Percentiles rank a stretch among this genome's conserved stretches.
Conservation (phyloP, 2,888 invertebrate species). For the Eristalis tenax region DNA sequence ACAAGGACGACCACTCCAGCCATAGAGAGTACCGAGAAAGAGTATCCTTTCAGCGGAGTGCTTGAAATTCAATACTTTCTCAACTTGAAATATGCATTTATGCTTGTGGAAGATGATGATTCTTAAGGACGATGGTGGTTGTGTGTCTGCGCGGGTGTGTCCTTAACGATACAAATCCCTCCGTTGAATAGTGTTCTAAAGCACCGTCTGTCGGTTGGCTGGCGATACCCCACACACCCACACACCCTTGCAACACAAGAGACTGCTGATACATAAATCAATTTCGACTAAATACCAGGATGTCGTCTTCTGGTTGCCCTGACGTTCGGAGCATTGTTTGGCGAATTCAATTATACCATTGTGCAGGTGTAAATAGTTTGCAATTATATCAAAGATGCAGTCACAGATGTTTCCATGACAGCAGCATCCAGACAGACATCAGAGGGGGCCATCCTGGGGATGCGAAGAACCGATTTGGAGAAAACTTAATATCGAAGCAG, state of each 20-base stretch:
- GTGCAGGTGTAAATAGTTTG: slow-evolving; percentile 55
- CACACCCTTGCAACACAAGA: not conserved
- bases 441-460: not conserved
- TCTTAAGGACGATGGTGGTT: not conserved
- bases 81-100: slow-evolving; percentile 52
- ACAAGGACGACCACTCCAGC: not conserved
- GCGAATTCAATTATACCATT: slow-evolving; percentile 59
- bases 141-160: not conserved
- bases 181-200: slow-evolving; percentile 10
- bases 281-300: slow-evolving; percentile 44
- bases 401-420: slow-evolving; percentile 30
- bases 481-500: slow-evolving; percentile 23
- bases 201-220: not conserved
- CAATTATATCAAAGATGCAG: slow-evolving; percentile 41
- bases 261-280: slow-evolving; percentile 40
- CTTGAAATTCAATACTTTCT: slow-evolving; percentile 44
- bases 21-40: not conserved
- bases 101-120: slow-evolving; percentile 28
- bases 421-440: slow-evolving; percentile 26
- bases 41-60: slow-evolving; percentile 24
- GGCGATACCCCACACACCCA: not conserved
- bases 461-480: not conserved
- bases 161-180: slow-evolving; percentile 39
- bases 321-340: slow-evolving; percentile 7
- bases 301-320: slow-evolving; percentile 6